phyloP scores from a whole-genome alignment of 2,113 vertebrate genomes.

The Piaya cayana region DNA sequence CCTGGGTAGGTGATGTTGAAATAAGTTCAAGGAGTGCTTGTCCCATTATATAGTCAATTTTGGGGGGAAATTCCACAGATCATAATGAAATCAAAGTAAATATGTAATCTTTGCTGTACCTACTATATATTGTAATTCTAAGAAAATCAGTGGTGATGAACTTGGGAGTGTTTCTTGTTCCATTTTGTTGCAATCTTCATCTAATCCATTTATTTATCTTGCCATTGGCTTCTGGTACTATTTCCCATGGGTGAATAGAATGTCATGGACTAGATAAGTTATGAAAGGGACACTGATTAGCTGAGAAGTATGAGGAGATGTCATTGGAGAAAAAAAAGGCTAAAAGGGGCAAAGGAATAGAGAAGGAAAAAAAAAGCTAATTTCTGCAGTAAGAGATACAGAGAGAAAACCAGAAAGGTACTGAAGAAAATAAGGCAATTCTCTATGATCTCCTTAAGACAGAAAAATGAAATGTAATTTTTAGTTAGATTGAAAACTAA shows the following conservation, averaged over 20 bases:
- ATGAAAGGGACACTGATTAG: not conserved
- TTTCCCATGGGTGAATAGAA: not conserved
- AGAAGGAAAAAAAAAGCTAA: not conserved
- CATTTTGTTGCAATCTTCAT: not conserved
- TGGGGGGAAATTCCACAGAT: not conserved
- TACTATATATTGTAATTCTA: not conserved
- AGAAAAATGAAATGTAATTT: not conserved
- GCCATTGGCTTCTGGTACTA: not conserved
- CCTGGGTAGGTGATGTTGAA: not conserved
- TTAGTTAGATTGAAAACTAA: not conserved
- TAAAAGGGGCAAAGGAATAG: not conserved
- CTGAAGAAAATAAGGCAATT: not conserved
- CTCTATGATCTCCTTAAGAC: not conserved
- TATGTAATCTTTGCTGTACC: not conserved
- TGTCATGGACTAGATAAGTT: not conserved
- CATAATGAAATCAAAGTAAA: not conserved
- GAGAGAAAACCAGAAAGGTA: not conserved
- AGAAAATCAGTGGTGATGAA: not conserved
- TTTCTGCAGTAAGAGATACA: not conserved
- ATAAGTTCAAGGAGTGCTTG: not conserved
- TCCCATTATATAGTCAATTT: not conserved
- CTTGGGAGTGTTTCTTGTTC: not conserved
- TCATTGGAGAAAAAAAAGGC: not conserved
- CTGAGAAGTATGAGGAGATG: not conserved
- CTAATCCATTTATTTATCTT: not conserved